A percentile compares a stretch with the other conserved stretches of the same genome.
Conservation (phyloP, 2,888 invertebrate genomes). For the Hemithea aestivaria region DNA sequence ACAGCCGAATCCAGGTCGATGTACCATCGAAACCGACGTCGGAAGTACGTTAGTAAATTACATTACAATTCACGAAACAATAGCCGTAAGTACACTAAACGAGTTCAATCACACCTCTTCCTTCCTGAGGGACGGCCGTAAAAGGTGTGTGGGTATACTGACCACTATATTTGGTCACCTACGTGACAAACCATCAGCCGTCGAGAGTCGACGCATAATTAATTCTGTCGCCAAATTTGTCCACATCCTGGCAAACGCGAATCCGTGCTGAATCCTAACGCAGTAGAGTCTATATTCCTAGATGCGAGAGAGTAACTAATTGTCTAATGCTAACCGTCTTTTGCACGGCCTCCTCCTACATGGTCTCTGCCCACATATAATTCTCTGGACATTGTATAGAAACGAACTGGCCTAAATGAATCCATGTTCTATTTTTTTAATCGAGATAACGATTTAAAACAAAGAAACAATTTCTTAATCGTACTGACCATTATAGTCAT, state of each 20-base stretch:
- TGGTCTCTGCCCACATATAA: slow-evolving; percentile 71
- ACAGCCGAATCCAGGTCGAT: slow-evolving; percentile 22
- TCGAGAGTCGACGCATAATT: slow-evolving; percentile 54
- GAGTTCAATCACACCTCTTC: slow-evolving; percentile 68
- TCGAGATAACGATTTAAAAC: slow-evolving; percentile 12
- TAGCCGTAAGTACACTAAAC: slow-evolving; percentile 38
- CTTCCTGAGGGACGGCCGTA: slow-evolving; percentile 65
- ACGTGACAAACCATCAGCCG: slow-evolving; percentile 64
- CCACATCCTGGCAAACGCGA: slow-evolving; percentile 44
- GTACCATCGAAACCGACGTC: slow-evolving; percentile 51
- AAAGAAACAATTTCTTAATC: too few relatives aligned
- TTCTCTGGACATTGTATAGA: slow-evolving; percentile 49
- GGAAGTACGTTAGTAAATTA: slow-evolving; percentile 63
- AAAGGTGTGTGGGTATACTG: slow-evolving; percentile 54
- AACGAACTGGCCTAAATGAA: slow-evolving; percentile 64
- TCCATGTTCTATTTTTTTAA: slow-evolving; percentile 32
- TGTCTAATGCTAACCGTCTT: slow-evolving; percentile 61
- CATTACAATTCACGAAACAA: slow-evolving; percentile 55
- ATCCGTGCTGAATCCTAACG: slow-evolving; percentile 49
- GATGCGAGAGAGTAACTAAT: slow-evolving; percentile 36
- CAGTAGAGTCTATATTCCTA: slow-evolving; percentile 48
- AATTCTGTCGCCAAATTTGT: slow-evolving; percentile 69
- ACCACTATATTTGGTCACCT: slow-evolving; percentile 65
- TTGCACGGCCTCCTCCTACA: slow-evolving; percentile 73
- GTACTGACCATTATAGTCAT: too few relatives aligned